phyloP scores from a whole-genome alignment of 1,140 invertebrate genomes.

The Paralvinella palmiformis region DNA sequence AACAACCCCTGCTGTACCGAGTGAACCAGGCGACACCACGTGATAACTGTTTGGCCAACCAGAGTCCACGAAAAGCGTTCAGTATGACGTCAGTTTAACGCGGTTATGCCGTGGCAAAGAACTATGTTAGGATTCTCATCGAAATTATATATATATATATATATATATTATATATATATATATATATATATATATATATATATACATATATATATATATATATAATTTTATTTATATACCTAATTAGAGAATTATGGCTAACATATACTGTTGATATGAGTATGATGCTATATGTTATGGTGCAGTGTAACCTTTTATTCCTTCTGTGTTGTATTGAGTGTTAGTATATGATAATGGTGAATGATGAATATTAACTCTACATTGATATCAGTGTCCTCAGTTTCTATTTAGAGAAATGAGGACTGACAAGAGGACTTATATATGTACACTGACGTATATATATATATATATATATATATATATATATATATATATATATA shows the following conservation, averaged over 20 bases:
- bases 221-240: not conserved
- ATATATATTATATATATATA: not conserved
- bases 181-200: not conserved
- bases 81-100: not conserved
- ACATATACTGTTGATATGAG: not conserved
- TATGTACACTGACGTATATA: not conserved
- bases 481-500: not conserved
- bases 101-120: not conserved
- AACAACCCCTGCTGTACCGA: not conserved
- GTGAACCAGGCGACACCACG: not conserved
- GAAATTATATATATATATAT: not conserved
- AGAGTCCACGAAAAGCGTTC: not conserved
- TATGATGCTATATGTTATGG: no score
- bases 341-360: not conserved
- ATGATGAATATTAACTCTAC: not conserved
- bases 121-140: not conserved
- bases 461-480: not conserved
- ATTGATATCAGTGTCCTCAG: no score
- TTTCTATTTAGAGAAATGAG: no score
- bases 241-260: not conserved
- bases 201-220: conserved; percentile 4
- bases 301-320: not conserved
- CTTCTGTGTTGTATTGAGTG: not conserved
- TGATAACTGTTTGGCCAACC: no score
- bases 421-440: no score